A percentile compares a stretch with the other conserved stretches of the same genome.
phyloP scores from a whole-genome alignment of 2,888 invertebrate species.

The Poecilus cupreus region DNA sequence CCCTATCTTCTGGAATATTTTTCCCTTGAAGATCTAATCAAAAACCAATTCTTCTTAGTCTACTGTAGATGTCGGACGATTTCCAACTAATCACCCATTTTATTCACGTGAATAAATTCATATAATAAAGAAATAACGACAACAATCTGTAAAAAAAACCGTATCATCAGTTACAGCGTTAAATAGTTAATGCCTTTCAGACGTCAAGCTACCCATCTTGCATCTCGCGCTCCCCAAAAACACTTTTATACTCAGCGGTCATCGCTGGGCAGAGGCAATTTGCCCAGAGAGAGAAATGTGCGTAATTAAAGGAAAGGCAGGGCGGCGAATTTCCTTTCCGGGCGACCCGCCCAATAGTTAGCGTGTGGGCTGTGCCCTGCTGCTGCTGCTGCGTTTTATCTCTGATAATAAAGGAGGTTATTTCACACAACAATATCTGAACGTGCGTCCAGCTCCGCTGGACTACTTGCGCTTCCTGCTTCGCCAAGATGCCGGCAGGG shows the following conservation, averaged over 20 bases:
- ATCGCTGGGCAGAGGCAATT: not conserved
- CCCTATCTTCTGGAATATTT: too few relatives aligned
- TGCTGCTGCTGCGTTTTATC: slow-evolving; percentile 36
- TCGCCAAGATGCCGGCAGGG: not conserved
- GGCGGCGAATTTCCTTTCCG: not conserved
- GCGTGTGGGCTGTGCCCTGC: not conserved
- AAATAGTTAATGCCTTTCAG: slow-evolving; percentile 22
- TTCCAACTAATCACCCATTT: slow-evolving; percentile 14
- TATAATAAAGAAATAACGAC: slow-evolving; percentile 27
- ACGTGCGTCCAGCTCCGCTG: not conserved
- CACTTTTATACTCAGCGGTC: not conserved
- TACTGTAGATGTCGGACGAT: not conserved
- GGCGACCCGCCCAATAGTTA: slow-evolving; percentile 2
- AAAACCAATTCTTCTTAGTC: not conserved
- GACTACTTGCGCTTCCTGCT: not conserved
- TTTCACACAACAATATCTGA: slow-evolving; percentile 43
- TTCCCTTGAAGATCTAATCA: too few relatives aligned
- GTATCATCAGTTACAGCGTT: not conserved
- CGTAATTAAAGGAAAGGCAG: slow-evolving; percentile 51
- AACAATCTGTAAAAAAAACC: slow-evolving; percentile 27
- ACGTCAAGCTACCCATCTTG: not conserved
- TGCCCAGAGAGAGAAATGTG: slow-evolving; percentile 47
- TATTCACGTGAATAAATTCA: slow-evolving; percentile 35
- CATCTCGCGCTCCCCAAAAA: not conserved
- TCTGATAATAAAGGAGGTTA: slow-evolving; percentile 46